Base-by-base conservation (phyloP, 2,797 vertebrate genomes). In the Halcyon leucocephala region DNA sequence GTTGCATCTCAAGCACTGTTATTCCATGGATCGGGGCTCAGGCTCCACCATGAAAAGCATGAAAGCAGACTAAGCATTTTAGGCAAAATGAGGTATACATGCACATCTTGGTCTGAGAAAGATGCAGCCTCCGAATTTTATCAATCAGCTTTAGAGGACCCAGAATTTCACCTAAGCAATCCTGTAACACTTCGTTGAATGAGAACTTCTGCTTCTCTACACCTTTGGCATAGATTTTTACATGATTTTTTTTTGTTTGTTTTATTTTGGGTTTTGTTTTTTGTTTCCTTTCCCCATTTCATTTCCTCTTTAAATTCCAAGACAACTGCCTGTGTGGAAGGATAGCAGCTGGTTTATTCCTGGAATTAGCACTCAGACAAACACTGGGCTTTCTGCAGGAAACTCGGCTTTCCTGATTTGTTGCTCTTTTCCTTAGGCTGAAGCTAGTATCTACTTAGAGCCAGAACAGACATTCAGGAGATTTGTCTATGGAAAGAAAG, bases 281-380 rank as follows among this genome's bases (percentile, higher is more conserved):
- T 79, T 87, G 70, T 95, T 93, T 92, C 73, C 73, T 82, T 93
- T 89, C 88, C 51, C 54, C 24, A 8, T 84, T 97, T 86, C 21
- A 84, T 89, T 96, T 96, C 90, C 82, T 94, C 90, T 93, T 84
- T 73, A 60, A 93, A 95, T 95, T 95, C 96, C 80, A 86, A 90
- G 90, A 91, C 48, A 60, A 70, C 58, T 49, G 80, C 55, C 78
- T 84, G 52, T 67, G 73, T 80, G 67, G 82, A 95, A 89, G 91
- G 88, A 88, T 58, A 93, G 80, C 82, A 93, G 73, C 90, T 94
- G 90, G 35, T 95, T 94, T 94, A 82, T 92, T 95, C 94, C 93
- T 94, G 90, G 85, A 89, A 83, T 90, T 89, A 86, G 83, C 78
- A 70, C 65, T 91, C 73, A 20, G 93, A 78, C 73, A 95, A 91